Evolutionary conservation across 2,888 invertebrate genomes (phyloP).

Genomic region (Caenorhabditis parvicauda): DNA sequence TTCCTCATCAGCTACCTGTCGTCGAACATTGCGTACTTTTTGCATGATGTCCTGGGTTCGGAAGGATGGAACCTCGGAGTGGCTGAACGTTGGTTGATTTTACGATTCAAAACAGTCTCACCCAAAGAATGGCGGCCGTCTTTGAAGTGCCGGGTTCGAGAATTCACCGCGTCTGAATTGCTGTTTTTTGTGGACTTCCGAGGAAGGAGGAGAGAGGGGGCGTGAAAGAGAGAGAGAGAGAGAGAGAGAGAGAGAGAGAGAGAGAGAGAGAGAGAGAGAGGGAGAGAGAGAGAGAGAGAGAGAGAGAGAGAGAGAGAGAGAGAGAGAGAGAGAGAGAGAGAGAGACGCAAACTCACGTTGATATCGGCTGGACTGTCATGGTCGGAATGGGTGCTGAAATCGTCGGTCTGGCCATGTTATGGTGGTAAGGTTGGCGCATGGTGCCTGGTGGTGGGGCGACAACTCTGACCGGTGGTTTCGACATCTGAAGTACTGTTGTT

Average conservation of each 20-base stretch:
- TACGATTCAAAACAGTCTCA: conserved; percentile 7
- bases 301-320: conserved; percentile 3
- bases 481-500: conserved; percentile 37
- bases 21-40: conserved; percentile 28
- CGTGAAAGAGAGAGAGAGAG: conserved; percentile 1
- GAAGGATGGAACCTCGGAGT: neutral
- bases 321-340: conserved; percentile 2
- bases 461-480: conserved; percentile 38
- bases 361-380: conserved; percentile 39
- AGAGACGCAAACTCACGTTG: neutral
- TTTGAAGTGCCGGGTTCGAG: too few species aligned
- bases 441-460: conserved; percentile 18
- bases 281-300: neutral
- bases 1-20: conserved; percentile 54
- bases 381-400: conserved; percentile 24
- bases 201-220: neutral
- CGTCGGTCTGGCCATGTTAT: neutral
- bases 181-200: conserved; percentile 1
- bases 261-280: conserved; percentile 12
- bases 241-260: neutral
- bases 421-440: neutral
- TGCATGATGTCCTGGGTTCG: conserved; percentile 14
- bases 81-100: conserved; percentile 12
- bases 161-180: too few species aligned
- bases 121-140: too few species aligned